Evolutionary conservation across 2,113 vertebrate species (phyloP).

Genomic region (Tiliqua scincoides): DNA sequence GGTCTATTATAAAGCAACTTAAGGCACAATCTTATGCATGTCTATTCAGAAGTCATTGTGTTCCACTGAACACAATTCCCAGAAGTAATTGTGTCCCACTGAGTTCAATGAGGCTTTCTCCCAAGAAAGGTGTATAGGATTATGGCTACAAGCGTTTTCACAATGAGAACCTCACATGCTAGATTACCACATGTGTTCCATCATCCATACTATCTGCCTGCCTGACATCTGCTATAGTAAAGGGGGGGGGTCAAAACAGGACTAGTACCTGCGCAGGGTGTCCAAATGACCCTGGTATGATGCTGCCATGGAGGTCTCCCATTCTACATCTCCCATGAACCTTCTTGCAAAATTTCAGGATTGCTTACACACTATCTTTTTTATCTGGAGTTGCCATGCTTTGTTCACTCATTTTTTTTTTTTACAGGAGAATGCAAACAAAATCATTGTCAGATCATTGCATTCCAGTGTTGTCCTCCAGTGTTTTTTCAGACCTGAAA

Average conservation of each 20-base stretch:
- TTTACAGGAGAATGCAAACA: background rate
- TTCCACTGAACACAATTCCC: no score
- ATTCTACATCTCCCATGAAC: background rate
- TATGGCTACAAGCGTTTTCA: no score
- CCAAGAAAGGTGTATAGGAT: no score
- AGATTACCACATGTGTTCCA: background rate
- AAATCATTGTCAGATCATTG: background rate
- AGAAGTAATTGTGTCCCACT: no score
- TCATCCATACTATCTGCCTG: background rate
- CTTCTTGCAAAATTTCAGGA: background rate
- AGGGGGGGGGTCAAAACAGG: background rate
- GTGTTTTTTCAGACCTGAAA: background rate
- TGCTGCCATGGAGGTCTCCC: background rate
- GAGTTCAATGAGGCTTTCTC: no score
- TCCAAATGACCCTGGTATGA: background rate
- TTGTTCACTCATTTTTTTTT: background rate
- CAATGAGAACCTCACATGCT: background rate
- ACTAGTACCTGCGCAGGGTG: background rate
- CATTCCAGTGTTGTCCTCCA: background rate
- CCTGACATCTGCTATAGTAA: background rate
- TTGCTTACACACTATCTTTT: background rate
- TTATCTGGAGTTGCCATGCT: background rate
- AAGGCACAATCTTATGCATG: no score
- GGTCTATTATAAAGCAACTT: background rate
- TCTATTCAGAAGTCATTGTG: no score